phyloP scores from a whole-genome alignment of 2,888 invertebrate species.

The Pharmacophagus antenor region DNA sequence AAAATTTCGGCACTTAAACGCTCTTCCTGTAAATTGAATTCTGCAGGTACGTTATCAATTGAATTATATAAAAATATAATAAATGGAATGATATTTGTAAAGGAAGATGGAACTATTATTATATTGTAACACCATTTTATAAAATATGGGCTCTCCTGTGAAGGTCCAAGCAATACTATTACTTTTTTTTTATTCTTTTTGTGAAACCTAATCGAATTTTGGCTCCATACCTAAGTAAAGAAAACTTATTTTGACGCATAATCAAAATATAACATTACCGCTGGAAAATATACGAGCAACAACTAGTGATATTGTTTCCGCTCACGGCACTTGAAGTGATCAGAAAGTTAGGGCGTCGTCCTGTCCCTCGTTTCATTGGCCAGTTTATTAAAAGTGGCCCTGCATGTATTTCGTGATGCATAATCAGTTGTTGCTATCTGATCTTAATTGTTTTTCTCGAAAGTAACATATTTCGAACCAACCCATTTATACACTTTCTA shows the following conservation, averaged over 20 bases:
- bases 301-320: background rate
- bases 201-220: too few species aligned
- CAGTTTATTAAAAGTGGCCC: background rate
- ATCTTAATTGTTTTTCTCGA: background rate
- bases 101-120: too few species aligned
- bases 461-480: background rate
- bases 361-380: conserved; percentile 5
- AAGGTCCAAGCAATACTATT: too few species aligned
- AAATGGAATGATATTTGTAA: too few species aligned
- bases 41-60: too few species aligned
- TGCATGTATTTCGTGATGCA: background rate
- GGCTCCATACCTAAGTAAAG: too few species aligned
- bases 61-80: too few species aligned
- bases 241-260: background rate
- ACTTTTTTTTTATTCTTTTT: too few species aligned
- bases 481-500: background rate
- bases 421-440: background rate
- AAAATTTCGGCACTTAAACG: too few species aligned
- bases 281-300: background rate
- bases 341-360: background rate
- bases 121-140: too few species aligned
- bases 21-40: too few species aligned
- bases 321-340: background rate
- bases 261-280: background rate
- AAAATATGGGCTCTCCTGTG: too few species aligned